Percentiles rank a stretch among this genome's conserved stretches.
Conservation (phyloP, 2,113 vertebrate species). For the Eretmochelys imbricata region DNA sequence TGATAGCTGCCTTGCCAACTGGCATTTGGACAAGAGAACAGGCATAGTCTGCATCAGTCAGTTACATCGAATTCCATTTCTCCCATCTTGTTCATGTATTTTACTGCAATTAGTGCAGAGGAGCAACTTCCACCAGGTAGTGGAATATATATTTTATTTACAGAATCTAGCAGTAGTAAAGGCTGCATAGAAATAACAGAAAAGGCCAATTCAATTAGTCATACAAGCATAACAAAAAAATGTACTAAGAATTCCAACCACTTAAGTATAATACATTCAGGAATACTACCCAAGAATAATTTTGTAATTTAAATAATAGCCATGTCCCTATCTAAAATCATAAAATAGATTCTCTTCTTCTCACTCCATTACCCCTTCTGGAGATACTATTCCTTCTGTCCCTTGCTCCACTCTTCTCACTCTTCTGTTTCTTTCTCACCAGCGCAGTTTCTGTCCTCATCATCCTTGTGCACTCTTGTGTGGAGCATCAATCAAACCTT, state of each 20-base stretch:
- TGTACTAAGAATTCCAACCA: background rate
- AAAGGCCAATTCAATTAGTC: background rate
- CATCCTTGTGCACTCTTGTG: background rate
- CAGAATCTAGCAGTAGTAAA: background rate
- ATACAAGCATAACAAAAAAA: background rate
- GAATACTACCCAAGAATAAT: background rate
- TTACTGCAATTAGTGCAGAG: background rate
- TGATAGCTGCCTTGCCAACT: background rate
- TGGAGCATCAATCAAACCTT: background rate
- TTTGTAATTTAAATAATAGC: background rate
- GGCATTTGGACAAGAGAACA: background rate
- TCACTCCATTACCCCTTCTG: background rate
- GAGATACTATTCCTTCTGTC: background rate
- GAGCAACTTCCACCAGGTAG: background rate
- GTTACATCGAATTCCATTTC: background rate
- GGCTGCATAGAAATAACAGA: background rate
- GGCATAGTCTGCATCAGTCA: background rate
- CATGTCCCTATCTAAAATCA: background rate
- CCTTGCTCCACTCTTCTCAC: background rate
- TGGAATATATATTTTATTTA: background rate
- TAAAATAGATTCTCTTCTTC: background rate
- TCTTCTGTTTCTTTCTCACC: background rate
- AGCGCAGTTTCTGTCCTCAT: background rate
- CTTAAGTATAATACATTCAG: background rate
- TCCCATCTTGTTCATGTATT: background rate